Percentiles rank a stretch among this genome's conserved stretches.
Evolutionary conservation across 2,797 vertebrate genomes (phyloP).

Genomic region (Smutsia gigantea): DNA sequence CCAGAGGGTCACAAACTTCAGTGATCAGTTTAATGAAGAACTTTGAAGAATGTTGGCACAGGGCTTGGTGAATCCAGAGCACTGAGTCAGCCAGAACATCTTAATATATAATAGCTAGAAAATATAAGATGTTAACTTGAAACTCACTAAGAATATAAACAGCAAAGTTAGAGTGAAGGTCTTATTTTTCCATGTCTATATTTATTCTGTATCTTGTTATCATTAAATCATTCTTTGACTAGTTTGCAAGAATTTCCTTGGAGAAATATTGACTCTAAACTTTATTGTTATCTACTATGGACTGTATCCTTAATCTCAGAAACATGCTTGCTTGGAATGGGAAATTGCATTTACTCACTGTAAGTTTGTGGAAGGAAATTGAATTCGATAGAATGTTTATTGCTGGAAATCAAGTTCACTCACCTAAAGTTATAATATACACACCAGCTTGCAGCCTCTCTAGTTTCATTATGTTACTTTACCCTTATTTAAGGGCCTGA

Average conservation of each 20-base stretch:
- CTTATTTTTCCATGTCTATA: neutral
- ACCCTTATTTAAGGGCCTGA: neutral
- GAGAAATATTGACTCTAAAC: constrained; percentile 65
- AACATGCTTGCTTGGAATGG: constrained; percentile 63
- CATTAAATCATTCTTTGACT: constrained; percentile 51
- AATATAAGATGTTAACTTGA: constrained; percentile 9
- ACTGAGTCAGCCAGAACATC: neutral
- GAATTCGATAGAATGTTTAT: constrained; percentile 74
- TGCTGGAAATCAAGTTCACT: constrained; percentile 75
- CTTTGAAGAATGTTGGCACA: neutral
- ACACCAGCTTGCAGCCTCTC: constrained; percentile 35
- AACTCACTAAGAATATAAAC: neutral
- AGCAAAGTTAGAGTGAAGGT: neutral
- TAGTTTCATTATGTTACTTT: constrained; percentile 60
- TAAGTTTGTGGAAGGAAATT: constrained; percentile 75
- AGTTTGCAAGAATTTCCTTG: constrained; percentile 60
- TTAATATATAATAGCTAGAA: neutral
- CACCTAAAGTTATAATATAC: constrained; percentile 45
- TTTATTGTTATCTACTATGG: constrained; percentile 61
- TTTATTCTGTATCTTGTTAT: constrained; percentile 54
- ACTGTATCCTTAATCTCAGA: constrained; percentile 68
- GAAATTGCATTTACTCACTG: constrained; percentile 69
- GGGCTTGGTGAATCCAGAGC: neutral
- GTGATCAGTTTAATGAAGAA: neutral
- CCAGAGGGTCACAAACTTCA: neutral